These are phyloP conservation scores for Palloptera scutellata DNA, from an alignment of 2,888 invertebrate genomes.

Conservation along the genomic window DNA sequence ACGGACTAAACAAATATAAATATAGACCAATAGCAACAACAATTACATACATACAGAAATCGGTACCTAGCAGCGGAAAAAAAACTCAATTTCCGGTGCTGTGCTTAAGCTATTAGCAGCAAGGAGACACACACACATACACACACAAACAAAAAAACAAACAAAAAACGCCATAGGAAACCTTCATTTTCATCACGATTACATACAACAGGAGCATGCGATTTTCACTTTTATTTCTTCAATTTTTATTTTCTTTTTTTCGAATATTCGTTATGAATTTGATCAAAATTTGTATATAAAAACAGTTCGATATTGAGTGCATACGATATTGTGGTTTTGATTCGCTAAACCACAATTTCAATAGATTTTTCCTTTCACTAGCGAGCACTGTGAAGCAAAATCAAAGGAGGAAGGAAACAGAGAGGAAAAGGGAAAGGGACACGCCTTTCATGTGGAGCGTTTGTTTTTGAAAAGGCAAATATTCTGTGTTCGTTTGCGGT, in stretches of 20 bases:
- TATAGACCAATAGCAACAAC: too few species aligned
- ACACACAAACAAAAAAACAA: too few species aligned
- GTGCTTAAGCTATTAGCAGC: neutral
- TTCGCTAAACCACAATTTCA: slow-evolving; percentile 10
- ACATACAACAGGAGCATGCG: neutral
- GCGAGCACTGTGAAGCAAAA: slow-evolving; percentile 3
- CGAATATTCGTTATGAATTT: neutral
- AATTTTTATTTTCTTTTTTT: too few species aligned
- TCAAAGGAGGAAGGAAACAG: neutral
- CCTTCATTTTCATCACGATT: slow-evolving; percentile 15
- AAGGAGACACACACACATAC: too few species aligned
- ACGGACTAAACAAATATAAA: too few species aligned
- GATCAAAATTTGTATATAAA: neutral
- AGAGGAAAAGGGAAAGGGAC: slow-evolving; percentile 1
- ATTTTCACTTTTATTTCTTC: neutral
- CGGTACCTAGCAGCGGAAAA: too few species aligned
- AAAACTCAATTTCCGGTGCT: slow-evolving; percentile 17
- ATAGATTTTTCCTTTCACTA: neutral
- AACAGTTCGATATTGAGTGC: neutral
- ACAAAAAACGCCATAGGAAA: slow-evolving; percentile 22
- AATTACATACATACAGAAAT: too few species aligned
- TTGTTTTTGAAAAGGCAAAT: slow-evolving; percentile 27
- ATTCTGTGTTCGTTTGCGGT: too few species aligned
- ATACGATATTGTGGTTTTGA: slow-evolving; percentile 25
- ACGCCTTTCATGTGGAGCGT: slow-evolving; percentile 21